Conservation (phyloP, 2,888 invertebrate species). For the Leptopilina myrica region DNA sequence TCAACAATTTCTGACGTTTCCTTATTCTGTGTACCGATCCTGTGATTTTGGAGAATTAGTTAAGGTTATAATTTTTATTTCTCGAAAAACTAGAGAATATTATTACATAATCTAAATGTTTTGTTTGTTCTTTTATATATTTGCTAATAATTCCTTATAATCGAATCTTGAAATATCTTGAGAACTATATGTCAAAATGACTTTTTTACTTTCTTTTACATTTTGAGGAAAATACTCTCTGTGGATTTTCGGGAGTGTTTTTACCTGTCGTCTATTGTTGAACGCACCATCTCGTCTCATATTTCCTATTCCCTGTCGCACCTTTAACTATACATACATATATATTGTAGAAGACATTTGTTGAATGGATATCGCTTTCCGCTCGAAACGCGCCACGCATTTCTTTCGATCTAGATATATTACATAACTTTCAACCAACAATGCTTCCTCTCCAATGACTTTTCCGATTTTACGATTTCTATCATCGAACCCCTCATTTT, state of each 20-base stretch:
- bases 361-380: conserved; percentile 71
- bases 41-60: too few relatives aligned
- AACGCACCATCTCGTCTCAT: conserved; percentile 66
- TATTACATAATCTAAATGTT: too few relatives aligned
- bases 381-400: conserved; percentile 58
- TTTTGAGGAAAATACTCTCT: neutral
- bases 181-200: too few relatives aligned
- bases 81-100: too few relatives aligned
- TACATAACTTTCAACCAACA: conserved; percentile 50
- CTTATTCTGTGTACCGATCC: too few relatives aligned
- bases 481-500: conserved; percentile 40
- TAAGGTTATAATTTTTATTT: too few relatives aligned
- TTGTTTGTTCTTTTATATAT: too few relatives aligned
- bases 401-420: conserved; percentile 53
- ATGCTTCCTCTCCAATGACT: conserved; percentile 63
- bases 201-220: conserved; percentile 1
- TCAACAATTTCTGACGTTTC: too few relatives aligned
- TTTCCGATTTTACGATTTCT: conserved; percentile 64
- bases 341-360: conserved; percentile 48
- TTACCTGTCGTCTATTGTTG: conserved; percentile 73
- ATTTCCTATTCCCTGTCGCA: conserved; percentile 66
- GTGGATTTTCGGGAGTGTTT: conserved; percentile 68
- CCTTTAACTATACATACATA: neutral
- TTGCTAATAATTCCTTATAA: too few relatives aligned
- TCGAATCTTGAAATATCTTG: too few relatives aligned